Evolutionary conservation across 1,140 invertebrate species (phyloP).

Genomic region (Aphis craccivora): DNA sequence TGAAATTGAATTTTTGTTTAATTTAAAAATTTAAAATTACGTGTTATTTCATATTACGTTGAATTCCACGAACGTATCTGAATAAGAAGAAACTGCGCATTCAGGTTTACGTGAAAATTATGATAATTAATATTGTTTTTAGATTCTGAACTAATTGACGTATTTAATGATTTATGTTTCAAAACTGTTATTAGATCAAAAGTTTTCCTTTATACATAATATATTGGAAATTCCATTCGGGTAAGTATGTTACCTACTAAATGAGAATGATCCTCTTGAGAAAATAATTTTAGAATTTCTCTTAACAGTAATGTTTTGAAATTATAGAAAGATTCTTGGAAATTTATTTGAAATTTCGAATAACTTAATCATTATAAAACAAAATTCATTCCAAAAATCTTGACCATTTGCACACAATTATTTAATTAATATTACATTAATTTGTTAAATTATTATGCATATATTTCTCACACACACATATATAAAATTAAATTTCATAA

Average conservation of each 20-base stretch:
- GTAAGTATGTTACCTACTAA: neutral
- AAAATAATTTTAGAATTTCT: neutral
- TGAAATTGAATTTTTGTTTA: slow-evolving; percentile 1
- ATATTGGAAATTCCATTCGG: neutral
- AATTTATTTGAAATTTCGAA: too few species aligned
- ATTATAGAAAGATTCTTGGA: too few species aligned
- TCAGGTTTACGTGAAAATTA: neutral
- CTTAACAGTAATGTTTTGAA: neutral
- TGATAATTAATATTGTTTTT: neutral
- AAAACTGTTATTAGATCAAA: neutral
- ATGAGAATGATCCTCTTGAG: neutral
- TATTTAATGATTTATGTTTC: neutral
- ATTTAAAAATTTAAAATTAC: neutral
- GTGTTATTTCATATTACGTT: neutral
- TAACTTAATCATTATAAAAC: too few species aligned
- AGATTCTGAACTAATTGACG: neutral
- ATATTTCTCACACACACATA: too few species aligned
- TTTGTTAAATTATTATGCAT: too few species aligned
- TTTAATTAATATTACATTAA: too few species aligned
- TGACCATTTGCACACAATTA: too few species aligned
- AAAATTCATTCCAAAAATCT: too few species aligned
- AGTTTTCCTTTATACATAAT: neutral
- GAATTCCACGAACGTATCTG: neutral
- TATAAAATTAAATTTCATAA: too few species aligned
- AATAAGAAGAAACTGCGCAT: neutral